Evolutionary conservation across 2,113 vertebrate genomes (phyloP).

Genomic region (Ellobius talpinus): DNA sequence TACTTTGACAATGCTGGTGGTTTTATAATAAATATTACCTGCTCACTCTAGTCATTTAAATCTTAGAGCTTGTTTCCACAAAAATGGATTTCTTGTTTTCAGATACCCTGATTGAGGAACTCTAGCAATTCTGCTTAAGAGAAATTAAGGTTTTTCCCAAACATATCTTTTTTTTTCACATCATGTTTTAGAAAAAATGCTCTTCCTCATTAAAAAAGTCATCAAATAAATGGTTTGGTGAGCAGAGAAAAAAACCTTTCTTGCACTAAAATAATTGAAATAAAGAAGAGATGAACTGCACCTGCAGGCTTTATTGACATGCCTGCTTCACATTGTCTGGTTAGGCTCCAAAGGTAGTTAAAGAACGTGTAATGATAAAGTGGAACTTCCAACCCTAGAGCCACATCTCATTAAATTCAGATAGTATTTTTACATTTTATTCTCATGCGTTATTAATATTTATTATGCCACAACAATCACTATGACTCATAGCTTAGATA

Average conservation of each 20-base stretch:
- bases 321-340: background rate
- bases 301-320: background rate
- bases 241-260: background rate
- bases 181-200: background rate
- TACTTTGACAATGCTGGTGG: background rate
- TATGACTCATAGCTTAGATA: background rate
- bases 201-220: background rate
- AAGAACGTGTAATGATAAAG: background rate
- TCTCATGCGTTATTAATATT: constrained; percentile 38
- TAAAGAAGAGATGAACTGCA: background rate
- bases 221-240: background rate
- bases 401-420: constrained; percentile 17
- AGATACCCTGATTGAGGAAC: background rate
- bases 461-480: constrained; percentile 5
- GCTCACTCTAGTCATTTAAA: background rate
- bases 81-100: constrained; percentile 22
- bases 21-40: constrained; percentile 34
- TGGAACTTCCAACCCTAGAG: background rate
- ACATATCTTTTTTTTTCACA: background rate
- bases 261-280: background rate
- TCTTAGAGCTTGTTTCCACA: background rate
- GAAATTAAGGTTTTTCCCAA: background rate
- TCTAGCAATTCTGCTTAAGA: background rate
- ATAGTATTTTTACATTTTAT: background rate
- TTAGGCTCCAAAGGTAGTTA: constrained; percentile 21